phyloP scores from a whole-genome alignment of 2,888 invertebrate species.

The Ophioninae sp. region DNA sequence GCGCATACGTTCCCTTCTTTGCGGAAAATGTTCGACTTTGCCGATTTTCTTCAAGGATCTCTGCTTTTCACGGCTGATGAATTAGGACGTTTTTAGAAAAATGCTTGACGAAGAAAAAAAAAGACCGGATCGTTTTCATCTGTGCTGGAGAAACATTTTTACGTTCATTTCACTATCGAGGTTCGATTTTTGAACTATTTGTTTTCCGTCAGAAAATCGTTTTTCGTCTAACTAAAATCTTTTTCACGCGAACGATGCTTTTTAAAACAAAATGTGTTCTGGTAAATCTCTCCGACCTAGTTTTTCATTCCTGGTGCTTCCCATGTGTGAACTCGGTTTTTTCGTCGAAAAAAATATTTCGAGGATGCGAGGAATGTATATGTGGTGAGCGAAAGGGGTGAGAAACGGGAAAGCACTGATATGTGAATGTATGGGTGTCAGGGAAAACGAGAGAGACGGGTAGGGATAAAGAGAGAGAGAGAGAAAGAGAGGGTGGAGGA shows the following conservation, averaged over 20 bases:
- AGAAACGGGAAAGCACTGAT: constrained; percentile 23
- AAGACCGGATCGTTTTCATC: too few relatives aligned
- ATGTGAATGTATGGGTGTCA: constrained; percentile 17
- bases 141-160: too few relatives aligned
- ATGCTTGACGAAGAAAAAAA: background rate
- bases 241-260: too few relatives aligned
- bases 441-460: background rate
- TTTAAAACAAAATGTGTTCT: too few relatives aligned
- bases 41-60: background rate
- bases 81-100: constrained; percentile 1
- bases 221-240: too few relatives aligned
- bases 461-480: constrained; percentile 4
- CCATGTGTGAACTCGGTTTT: background rate
- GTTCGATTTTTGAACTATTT: too few relatives aligned
- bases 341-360: background rate
- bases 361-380: background rate
- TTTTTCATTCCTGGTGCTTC: too few relatives aligned
- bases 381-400: constrained; percentile 21
- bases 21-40: background rate
- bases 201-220: too few relatives aligned
- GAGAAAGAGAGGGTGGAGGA: background rate
- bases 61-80: background rate
- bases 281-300: too few relatives aligned
- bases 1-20: constrained; percentile 12
- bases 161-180: too few relatives aligned